A percentile compares a stretch with the other conserved stretches of the same genome.
Conservation (phyloP, 2,888 invertebrate species). For the Aporophyla lueneburgensis region DNA sequence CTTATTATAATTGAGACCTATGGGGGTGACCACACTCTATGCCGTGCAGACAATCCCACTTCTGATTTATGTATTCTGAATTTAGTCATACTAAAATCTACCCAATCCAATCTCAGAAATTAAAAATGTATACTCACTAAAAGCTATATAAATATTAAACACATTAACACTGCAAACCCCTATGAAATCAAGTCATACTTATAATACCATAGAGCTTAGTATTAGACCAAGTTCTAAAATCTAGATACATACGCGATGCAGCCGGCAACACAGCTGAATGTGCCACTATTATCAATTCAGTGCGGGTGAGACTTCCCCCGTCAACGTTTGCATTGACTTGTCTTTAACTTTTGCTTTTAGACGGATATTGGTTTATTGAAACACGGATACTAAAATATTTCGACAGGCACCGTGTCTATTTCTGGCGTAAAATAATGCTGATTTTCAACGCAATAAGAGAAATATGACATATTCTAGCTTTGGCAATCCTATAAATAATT, state of each 20-base stretch:
- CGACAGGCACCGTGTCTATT: slow-evolving; percentile 1
- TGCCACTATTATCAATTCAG: slow-evolving; percentile 78
- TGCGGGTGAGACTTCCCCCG: slow-evolving; percentile 77
- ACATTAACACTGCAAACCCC: neutral
- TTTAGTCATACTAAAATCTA: neutral
- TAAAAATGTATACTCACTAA: slow-evolving; percentile 4
- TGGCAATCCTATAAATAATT: neutral
- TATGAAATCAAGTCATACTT: neutral
- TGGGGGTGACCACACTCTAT: neutral
- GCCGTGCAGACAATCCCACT: neutral
- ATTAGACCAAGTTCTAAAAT: slow-evolving; percentile 42
- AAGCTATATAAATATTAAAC: slow-evolving; percentile 9
- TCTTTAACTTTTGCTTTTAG: slow-evolving; percentile 77
- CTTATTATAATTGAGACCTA: neutral
- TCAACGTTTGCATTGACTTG: slow-evolving; percentile 79
- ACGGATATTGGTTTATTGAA: slow-evolving; percentile 29
- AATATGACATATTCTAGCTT: neutral
- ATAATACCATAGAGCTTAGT: neutral
- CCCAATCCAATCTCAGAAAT: neutral
- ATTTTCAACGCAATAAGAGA: neutral
- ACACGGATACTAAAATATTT: slow-evolving; percentile 18
- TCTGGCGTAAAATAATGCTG: neutral
- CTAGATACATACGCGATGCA: slow-evolving; percentile 58
- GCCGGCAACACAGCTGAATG: slow-evolving; percentile 65
- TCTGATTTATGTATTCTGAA: neutral